Evolutionary conservation across 2,888 invertebrate genomes (phyloP), one percentile per base, ranked within the genome.

Genomic region (Petrolisthes cinctipes): DNA sequence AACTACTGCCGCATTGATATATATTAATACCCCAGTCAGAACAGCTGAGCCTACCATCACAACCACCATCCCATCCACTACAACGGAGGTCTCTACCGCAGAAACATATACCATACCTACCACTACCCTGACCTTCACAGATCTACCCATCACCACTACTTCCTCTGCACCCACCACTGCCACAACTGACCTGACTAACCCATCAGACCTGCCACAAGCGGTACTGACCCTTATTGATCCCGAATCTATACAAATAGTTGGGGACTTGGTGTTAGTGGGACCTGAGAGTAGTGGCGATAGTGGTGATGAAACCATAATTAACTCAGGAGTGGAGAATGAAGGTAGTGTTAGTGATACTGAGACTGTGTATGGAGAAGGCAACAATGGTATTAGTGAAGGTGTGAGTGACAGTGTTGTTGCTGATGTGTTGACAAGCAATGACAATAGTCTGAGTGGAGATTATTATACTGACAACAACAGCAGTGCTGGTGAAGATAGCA

Each of bases 191-290:
- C 37, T n/a, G 68, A 54, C 78, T 56, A 56, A 20, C 9, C 54
- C 54, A 37, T 66, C 51, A 4, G 51, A 53, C 14, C 61, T 37
- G 5, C 51, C 68, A 37, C 82, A 78, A 23, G 83, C 54, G 57
- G 83, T 83, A 54, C 54, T 86, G 56, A 82, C 78, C 20, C n/a
- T 86, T 23, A 53, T 83, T 7, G 83, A 86, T 56, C 86, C 83
- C 11, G 86, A 86, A 9, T 83, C 68, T 5, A 79, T 86, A 11
- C 76, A 86, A 37, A 66, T 86, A 7, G 82, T 82, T 53, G 86
- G 83, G 5, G 78, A 86, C 66, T 71, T 83, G 20, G 68, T 86
- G 9, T 56, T 86, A 53, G 61, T 53, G 3, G 78, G 68, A 20
- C 57, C 51, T 51, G 23, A 57, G n/a, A 71, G 71, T 71, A 71